Conservation (phyloP, 2,113 vertebrate species). For the Probosciger aterrimus region DNA sequence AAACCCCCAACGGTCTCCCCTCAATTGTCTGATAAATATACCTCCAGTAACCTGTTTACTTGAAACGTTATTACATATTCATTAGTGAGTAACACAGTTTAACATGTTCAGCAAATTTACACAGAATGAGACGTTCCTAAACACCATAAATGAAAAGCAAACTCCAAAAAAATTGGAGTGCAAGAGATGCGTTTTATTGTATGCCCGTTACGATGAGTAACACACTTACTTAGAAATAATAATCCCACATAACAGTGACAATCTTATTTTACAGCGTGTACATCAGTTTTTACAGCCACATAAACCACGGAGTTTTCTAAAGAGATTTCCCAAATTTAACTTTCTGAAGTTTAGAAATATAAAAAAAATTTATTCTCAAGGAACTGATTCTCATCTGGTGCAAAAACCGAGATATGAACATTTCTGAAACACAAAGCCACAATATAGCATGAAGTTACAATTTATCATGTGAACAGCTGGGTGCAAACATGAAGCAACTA, state of each 20-base stretch:
- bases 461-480: slow-evolving; percentile 75
- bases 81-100: neutral
- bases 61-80: neutral
- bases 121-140: neutral
- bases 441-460: slow-evolving; percentile 77
- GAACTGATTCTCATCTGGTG: slow-evolving; percentile 83
- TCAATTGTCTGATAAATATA: neutral
- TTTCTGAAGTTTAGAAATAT: slow-evolving; percentile 79
- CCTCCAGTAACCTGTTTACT: neutral
- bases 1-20: neutral
- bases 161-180: slow-evolving; percentile 70
- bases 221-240: slow-evolving; percentile 84
- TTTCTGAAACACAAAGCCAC: slow-evolving; percentile 82
- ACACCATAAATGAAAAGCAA: slow-evolving; percentile 43
- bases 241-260: slow-evolving; percentile 83
- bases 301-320: slow-evolving; percentile 76
- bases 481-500: slow-evolving; percentile 82
- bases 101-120: neutral
- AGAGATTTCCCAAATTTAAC: slow-evolving; percentile 78
- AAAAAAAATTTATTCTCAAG: slow-evolving; percentile 79
- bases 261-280: slow-evolving; percentile 86
- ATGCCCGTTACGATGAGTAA: slow-evolving; percentile 81
- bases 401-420: slow-evolving; percentile 75
- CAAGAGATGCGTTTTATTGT: slow-evolving; percentile 86
- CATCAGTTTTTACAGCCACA: slow-evolving; percentile 84